Evolutionary conservation across 2,888 invertebrate species (phyloP), one percentile per base, ranked within the genome.

Genomic region (Catocala nupta): DNA sequence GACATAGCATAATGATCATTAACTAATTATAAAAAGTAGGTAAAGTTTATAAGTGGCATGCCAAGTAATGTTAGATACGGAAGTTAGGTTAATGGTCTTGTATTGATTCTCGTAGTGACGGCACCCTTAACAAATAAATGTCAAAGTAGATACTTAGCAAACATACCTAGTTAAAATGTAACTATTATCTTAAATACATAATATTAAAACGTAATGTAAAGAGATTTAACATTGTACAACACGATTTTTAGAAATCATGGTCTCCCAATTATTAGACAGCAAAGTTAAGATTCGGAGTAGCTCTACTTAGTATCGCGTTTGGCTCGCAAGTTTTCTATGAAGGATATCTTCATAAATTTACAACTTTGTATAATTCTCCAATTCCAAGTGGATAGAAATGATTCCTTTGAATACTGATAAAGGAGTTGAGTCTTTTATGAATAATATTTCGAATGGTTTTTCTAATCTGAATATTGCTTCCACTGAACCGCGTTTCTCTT

Each of bases 391-490:
- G 55, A 65, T 55, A 67, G 63, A 71, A 76, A 74, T 72, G 83
- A 82, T 85, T 85, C 86, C 84, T 82, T 83, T 83, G 80, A 78
- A 70, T 71, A 78, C 81, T 79, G 71, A 77, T 63, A 57, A 68
- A 74, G 83, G 74, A 81, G 75, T 70, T 55, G 74, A 74, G 73
- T 74, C 49, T 71, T 75, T 64, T 71, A 59, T 57, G 55, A 59
- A 16, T 59, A 59, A 60, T 48, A 36, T 44, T 65, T 59, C 39
- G 51, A 61, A 63, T 53, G 55, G 49, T 72, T 58, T 69, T 62
- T 61, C 58, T 61, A 61, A 65, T 59, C 60, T 65, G 7, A 66
- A 63, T 71, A 53, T 61, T 10, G 76, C 78, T 78, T 81, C 48
- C 54, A 72, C 60, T 49, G 54, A 65, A 69, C 65, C 62, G 71